Conservation (phyloP, 2,888 invertebrate species). For the Nymphalis c-album region DNA sequence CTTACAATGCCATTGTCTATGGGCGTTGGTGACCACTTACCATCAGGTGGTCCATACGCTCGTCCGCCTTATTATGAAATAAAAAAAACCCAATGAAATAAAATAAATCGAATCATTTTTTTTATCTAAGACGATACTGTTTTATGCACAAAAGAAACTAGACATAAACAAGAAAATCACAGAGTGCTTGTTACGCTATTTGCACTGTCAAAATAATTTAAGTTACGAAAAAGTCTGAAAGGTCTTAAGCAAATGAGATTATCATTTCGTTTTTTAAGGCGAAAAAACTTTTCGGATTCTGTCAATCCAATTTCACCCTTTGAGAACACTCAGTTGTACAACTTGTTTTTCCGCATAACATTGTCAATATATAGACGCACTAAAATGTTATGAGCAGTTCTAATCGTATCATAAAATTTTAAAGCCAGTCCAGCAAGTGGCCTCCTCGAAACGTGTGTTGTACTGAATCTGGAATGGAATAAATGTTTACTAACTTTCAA, state of each 20-base stretch:
- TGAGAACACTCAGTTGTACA: too few species aligned
- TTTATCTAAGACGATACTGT: too few species aligned
- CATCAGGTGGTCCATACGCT: too few species aligned
- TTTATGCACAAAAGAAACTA: neutral
- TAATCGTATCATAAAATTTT: slow-evolving; percentile 33
- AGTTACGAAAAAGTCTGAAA: neutral
- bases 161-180: neutral
- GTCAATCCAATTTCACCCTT: neutral
- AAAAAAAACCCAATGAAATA: too few species aligned
- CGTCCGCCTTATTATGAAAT: too few species aligned
- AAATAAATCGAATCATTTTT: too few species aligned
- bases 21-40: too few species aligned
- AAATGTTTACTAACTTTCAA: slow-evolving; percentile 3
- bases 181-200: neutral
- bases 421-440: slow-evolving; percentile 30
- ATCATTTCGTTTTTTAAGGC: neutral
- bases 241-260: neutral
- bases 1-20: too few species aligned
- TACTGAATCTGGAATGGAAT: slow-evolving; percentile 11
- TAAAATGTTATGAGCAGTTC: slow-evolving; percentile 31
- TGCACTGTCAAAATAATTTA: neutral
- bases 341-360: slow-evolving; percentile 28
- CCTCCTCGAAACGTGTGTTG: slow-evolving; percentile 16
- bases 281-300: neutral
- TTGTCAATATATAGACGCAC: slow-evolving; percentile 30